Evolutionary conservation across 2,888 invertebrate species (phyloP), one percentile per base, ranked within the genome.

Genomic region (Troglohyphantes excavatus): DNA sequence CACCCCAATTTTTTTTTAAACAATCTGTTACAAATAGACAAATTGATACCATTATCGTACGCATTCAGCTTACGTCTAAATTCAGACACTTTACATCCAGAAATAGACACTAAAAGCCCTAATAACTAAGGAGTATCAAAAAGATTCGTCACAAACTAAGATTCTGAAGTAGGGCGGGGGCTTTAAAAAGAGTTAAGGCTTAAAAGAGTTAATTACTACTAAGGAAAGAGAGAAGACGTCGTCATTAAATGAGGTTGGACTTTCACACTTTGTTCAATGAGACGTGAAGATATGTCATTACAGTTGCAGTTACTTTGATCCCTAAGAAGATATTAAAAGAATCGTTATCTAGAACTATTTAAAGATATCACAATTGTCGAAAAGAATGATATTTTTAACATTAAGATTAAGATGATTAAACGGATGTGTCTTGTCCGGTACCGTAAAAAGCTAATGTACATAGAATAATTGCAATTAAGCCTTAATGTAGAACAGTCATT

Each of bases 111-210:
- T n/a, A 9, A 13, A 9, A 26, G 6, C 9, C 13, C 23, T 46
- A 72, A 72, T 46, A 72, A 27, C 72, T 26, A 39, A 46, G 26
- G 53, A 72, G 23, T 46, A 72, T 17, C 53, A 53, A 26, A n/a
- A 53, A 13, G 53, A 46, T 43, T 46, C 13, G 17, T 46, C 23
- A 43, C 72, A 72, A 46, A 21, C 46, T 17, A 23, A n/a, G 26
- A 72, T 46, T n/a, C 39, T 46, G 7, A 23, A 26, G 0, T 0
- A 13, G 72, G 23, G 72, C 0, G 17, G 39, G 29, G 21, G 53
- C 53, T 70, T 39, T 21, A 39, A 70, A 33, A 11, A 43, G 29
- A 70, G 11, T n/a, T 13, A 23, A 70, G 13, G 39, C 21, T 53
- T 53, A 33, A 27, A 17, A n/a, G n/a, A n/a, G n/a, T n/a, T 27